Percentiles rank a stretch among this genome's conserved stretches.
Evolutionary conservation across 2,888 invertebrate species (phyloP).

Genomic region (Diaperis boleti): DNA sequence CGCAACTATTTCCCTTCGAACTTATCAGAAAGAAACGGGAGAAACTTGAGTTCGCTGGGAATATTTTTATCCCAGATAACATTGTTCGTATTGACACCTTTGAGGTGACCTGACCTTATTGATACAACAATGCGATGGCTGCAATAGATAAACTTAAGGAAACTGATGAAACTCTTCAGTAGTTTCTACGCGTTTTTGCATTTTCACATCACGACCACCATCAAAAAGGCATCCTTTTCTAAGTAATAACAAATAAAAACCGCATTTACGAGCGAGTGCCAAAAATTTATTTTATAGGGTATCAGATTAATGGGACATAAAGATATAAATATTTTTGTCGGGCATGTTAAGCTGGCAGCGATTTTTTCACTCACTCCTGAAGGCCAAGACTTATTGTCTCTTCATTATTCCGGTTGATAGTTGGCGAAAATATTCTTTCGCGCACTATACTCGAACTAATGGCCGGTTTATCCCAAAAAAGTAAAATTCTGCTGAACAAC

Average conservation of each 20-base stretch:
- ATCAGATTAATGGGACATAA: neutral
- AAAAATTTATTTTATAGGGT: neutral
- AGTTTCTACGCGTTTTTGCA: too few relatives aligned
- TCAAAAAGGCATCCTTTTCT: too few relatives aligned
- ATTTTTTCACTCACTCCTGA: neutral
- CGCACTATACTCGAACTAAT: constrained; percentile 17
- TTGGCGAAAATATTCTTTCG: constrained; percentile 6
- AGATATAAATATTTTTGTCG: neutral
- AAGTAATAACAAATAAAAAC: too few relatives aligned
- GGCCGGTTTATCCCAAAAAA: constrained; percentile 14
- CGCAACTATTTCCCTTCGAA: neutral
- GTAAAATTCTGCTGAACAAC: constrained; percentile 3
- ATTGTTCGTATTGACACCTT: constrained; percentile 6
- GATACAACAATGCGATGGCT: constrained; percentile 6
- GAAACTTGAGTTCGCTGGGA: neutral
- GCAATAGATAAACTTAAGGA: neutral
- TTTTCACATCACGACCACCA: too few relatives aligned
- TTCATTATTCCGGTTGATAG: neutral
- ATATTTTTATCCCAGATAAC: neutral
- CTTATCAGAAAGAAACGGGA: neutral
- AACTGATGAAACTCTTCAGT: neutral
- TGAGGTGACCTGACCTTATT: constrained; percentile 8
- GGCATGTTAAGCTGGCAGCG: too few relatives aligned
- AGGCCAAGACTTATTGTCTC: neutral
- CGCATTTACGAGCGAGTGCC: neutral